Percentiles rank a stretch among this genome's conserved stretches.
Conservation (phyloP, 2,797 vertebrate genomes). For the Aplochiton taeniatus region DNA sequence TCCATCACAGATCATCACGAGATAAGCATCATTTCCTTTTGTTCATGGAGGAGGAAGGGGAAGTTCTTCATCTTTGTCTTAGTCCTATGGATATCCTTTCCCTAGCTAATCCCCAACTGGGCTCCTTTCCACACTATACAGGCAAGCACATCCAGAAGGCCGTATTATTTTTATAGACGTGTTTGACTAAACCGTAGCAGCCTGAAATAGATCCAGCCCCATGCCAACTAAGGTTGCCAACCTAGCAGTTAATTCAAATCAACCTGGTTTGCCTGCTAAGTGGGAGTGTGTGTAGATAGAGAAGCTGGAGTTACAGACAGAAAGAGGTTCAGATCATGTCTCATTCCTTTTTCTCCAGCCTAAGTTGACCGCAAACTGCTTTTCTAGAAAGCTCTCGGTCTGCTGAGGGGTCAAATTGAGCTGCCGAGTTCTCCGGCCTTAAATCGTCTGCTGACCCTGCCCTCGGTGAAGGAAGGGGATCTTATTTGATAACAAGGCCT, state of each 20-base stretch:
- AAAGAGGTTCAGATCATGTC: not conserved
- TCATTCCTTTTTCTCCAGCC: too few relatives aligned
- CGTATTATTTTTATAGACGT: not conserved
- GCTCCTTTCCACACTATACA: not conserved
- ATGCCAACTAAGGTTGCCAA: not conserved
- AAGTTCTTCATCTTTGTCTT: not conserved
- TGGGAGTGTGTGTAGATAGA: too few relatives aligned
- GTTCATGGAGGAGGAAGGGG: not conserved
- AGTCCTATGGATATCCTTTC: not conserved
- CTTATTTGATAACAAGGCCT: not conserved
- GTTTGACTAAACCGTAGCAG: not conserved
- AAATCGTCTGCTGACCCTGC: not conserved
- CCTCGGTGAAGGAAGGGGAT: not conserved
- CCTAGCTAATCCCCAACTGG: not conserved
- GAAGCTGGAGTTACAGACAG: too few relatives aligned
- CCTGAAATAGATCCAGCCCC: not conserved
- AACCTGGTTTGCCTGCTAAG: not conserved
- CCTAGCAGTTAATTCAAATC: not conserved
- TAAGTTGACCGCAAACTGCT: not conserved
- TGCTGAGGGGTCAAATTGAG: not conserved
- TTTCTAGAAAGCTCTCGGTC: not conserved
- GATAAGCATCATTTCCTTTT: conserved; percentile 2
- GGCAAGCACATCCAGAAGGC: not conserved
- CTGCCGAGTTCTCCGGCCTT: not conserved
- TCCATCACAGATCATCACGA: not conserved